These are phyloP conservation scores for Eonycteris spelaea DNA, from an alignment of 2,113 vertebrate genomes.

Conservation along the genomic window DNA sequence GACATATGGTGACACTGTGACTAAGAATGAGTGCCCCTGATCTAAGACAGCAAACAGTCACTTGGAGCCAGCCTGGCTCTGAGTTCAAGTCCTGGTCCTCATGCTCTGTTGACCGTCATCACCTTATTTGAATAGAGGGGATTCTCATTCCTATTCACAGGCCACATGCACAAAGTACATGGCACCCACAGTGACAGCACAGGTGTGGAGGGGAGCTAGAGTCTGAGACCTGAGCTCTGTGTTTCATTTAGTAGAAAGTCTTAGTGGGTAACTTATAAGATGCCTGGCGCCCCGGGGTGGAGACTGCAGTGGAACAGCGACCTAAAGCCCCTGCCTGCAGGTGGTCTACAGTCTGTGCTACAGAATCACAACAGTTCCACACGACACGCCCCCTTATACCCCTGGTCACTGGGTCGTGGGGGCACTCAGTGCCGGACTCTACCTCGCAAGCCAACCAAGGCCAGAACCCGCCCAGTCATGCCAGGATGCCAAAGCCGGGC, in stretches of 20 bases:
- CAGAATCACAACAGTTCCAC: not conserved
- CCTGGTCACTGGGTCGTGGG: not conserved
- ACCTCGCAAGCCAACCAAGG: not conserved
- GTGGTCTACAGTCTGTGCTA: not conserved
- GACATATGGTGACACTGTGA: not conserved
- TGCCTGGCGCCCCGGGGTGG: too few relatives aligned
- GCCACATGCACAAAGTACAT: not conserved
- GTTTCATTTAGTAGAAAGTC: not conserved
- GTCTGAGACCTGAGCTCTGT: not conserved
- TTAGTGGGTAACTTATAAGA: not conserved
- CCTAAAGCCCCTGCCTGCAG: accelerated
- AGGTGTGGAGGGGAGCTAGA: not conserved
- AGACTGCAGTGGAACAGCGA: too few relatives aligned
- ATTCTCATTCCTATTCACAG: not conserved
- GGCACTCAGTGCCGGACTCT: not conserved
- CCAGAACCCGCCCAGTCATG: not conserved
- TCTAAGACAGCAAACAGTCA: not conserved
- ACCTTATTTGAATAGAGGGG: not conserved
- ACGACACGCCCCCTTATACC: accelerated
- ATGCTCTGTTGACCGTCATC: not conserved
- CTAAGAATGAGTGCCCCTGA: not conserved
- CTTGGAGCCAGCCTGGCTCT: not conserved
- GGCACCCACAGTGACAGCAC: not conserved
- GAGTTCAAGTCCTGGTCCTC: not conserved
- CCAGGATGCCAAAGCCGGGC: not conserved